A percentile compares a stretch with the other conserved stretches of the same genome.
Conservation (phyloP, 2,888 invertebrate species). For the Eustalomyia histrio region DNA sequence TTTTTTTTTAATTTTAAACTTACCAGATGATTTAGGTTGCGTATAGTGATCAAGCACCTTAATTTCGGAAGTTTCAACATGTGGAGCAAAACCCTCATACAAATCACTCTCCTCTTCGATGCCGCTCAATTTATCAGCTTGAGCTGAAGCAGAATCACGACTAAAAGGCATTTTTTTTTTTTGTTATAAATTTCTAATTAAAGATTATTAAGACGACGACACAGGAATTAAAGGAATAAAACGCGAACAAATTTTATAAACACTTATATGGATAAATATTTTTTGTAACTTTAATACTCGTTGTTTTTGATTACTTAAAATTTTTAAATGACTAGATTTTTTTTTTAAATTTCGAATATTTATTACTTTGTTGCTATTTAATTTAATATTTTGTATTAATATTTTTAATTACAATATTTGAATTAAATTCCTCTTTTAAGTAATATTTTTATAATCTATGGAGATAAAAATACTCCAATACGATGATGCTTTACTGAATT, state of each 20-base stretch:
- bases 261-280: conserved; percentile 5
- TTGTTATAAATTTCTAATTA: conserved; percentile 1
- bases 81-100: conserved; percentile 89
- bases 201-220: neutral
- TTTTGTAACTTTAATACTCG: conserved; percentile 26
- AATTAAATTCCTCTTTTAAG: conserved; percentile 40
- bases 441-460: conserved; percentile 70
- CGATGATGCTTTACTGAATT: conserved; percentile 79
- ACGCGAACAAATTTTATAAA: conserved; percentile 18
- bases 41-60: conserved; percentile 80
- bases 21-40: conserved; percentile 77
- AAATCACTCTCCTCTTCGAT: conserved; percentile 88
- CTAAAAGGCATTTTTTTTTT: conserved; percentile 75
- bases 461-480: conserved; percentile 80
- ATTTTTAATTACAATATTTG: conserved; percentile 34
- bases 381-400: conserved; percentile 10
- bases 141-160: conserved; percentile 77
- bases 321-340: conserved; percentile 72
- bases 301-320: conserved; percentile 41
- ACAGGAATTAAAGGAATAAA: conserved; percentile 11
- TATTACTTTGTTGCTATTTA: conserved; percentile 14
- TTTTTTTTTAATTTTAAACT: conserved; percentile 60
- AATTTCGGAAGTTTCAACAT: conserved; percentile 90
- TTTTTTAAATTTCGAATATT: conserved; percentile 15
- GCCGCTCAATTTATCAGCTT: conserved; percentile 86